These are phyloP conservation scores for Exocentrus adspersus DNA, from an alignment of 2,888 invertebrate species.

Conservation along the genomic window DNA sequence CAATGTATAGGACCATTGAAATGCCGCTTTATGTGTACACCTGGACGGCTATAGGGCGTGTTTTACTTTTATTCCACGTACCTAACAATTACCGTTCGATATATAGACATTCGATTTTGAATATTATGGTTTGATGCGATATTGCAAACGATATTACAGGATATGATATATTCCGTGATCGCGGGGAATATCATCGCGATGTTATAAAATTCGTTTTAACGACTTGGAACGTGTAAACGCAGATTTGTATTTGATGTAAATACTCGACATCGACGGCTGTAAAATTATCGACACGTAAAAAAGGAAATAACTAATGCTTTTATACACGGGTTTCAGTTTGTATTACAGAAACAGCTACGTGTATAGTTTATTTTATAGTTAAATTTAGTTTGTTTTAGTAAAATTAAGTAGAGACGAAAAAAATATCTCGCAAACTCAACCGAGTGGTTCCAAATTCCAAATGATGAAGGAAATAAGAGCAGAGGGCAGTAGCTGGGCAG, in stretches of 20 bases:
- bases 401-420: conserved; percentile 33
- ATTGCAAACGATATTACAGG: neutral
- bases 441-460: conserved; percentile 44
- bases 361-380: conserved; percentile 4
- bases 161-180: too few species aligned
- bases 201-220: neutral
- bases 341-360: too few species aligned
- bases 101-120: conserved; percentile 5
- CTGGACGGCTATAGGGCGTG: neutral
- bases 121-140: conserved; percentile 4
- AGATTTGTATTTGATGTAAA: neutral
- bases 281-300: too few species aligned
- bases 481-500: conserved; percentile 2
- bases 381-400: conserved; percentile 36
- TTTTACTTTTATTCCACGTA: conserved; percentile 18
- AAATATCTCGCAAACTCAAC: conserved; percentile 17
- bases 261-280: too few species aligned
- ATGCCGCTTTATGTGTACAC: conserved; percentile 9
- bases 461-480: conserved; percentile 33
- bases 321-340: too few species aligned
- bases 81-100: neutral
- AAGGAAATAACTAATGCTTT: too few species aligned
- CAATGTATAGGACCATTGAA: conserved; percentile 17
- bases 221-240: neutral
- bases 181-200: neutral